Evolutionary conservation across 2,888 invertebrate genomes (phyloP), one percentile per base, ranked within the genome.

Genomic region (Itoplectis maculator): DNA sequence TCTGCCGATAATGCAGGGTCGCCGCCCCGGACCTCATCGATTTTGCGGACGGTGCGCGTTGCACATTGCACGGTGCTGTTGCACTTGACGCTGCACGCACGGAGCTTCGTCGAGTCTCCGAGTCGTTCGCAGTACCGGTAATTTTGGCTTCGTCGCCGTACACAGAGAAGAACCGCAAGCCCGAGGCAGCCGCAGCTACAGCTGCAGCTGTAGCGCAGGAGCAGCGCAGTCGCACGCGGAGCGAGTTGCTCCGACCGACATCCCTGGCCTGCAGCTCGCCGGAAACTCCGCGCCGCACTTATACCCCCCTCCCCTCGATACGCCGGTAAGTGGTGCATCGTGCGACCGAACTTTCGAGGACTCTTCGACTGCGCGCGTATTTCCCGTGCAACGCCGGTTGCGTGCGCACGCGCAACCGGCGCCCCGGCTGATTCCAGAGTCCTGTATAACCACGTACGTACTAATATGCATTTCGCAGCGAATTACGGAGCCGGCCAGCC

Each of bases 301-400:
- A 82, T 78, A 76, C 61, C 51, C 61, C n/a, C 61, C 47, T 73
- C 61, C 51, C 61, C n/a, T 69, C 47, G 45, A 37, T 66, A 66
- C 47, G 73, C 63, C 73, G 51, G 51, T 82, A 81, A 84, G 73
- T 81, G 68, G 82, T 74, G 81, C 79, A 75, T 81, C 82, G 78
- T 81, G 63, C 79, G 68, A 79, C 51, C 77, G 73, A 84, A 85
- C 80, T 85, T 85, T 82, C 69, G 69, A 76, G 82, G 56, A 74
- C 81, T 81, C 79, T 37, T 69, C 69, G 66, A 37, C 37, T 23
- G 40, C 45, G 9, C 29, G 37, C 61, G 72, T 37, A 66, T 47
- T 47, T 29, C 49, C 15, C 40, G 9, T 45, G 42, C 40, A 11
- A 20, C n/a, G 20, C 35, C n/a, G n/a, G n/a, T n/a, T n/a, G n/a